Evolutionary conservation across 2,888 invertebrate genomes (phyloP), one percentile per base, ranked within the genome.

Genomic region (Aspidiotus destructor): DNA sequence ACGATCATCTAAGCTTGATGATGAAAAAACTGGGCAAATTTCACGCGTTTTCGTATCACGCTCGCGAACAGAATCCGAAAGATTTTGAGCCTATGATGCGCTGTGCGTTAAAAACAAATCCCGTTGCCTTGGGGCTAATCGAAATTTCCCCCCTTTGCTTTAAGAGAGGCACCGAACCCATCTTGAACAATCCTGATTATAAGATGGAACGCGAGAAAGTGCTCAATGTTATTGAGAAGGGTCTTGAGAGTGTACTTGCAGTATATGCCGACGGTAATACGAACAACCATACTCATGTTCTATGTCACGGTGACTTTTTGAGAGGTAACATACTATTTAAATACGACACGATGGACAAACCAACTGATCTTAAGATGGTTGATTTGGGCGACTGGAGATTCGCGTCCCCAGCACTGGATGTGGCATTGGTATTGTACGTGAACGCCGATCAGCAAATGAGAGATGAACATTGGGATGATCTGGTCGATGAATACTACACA

Each of bases 381-480:
- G 73, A 74, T 60, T 54, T 73, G 61, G 71, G 68, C 17, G 70
- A 58, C 10, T 62, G 68, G 44, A 75, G 79, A 71, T 82, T 80
- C 72, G 80, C 81, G 0, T 81, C 82, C 17, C 83, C 85, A 0
- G 79, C 82, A 0, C 74, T 83, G 2, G 86, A 86, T 74, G 61
- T 86, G 9, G 74, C 79, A 0, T 86, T 87, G 73, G 82, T 84
- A 71, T 75, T 84, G n/a, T 84, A 82, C 72, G 78, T 85, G 0
- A 87, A 87, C 72, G 85, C 86, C 0, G 80, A 81, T 17, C 78
- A 84, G 72, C 77, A 80, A 16, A 73, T 86, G 48, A 78, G 86
- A 8, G 77, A 79, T 15, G 72, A 80, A 41, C 78, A 85, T 73
- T 88, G 84, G 74, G 80, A 85, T 16, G 77, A 81, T 0, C 75